phyloP scores from a whole-genome alignment of 2,888 invertebrate species.

The Drosophila borborema region DNA sequence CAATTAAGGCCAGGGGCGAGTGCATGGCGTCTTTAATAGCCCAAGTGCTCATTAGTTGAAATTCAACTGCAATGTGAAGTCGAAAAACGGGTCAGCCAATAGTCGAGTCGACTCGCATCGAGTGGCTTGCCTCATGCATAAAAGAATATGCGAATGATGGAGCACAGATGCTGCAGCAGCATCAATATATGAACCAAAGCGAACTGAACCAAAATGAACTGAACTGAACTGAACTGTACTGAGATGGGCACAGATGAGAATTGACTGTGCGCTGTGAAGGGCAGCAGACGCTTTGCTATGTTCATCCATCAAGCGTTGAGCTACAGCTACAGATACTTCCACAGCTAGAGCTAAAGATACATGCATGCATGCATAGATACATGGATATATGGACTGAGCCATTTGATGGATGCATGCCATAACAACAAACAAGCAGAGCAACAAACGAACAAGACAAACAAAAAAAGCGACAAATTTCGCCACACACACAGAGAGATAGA shows the following conservation, averaged over 20 bases:
- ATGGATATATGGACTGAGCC: conserved; percentile 37
- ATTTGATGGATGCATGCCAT: conserved; percentile 62
- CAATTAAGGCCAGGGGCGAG: conserved; percentile 59
- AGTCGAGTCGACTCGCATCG: conserved; percentile 14
- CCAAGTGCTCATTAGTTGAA: conserved; percentile 48
- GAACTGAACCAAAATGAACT: conserved; percentile 1
- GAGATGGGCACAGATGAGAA: conserved; percentile 18
- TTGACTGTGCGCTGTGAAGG: conserved; percentile 21
- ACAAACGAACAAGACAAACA: conserved; percentile 26
- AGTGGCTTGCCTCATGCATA: conserved; percentile 59
- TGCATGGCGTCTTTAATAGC: conserved; percentile 11
- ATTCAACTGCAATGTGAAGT: conserved; percentile 23
- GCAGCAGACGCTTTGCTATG: conserved; percentile 20
- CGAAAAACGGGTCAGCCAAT: neutral
- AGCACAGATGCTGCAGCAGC: conserved; percentile 36
- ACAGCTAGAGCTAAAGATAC: conserved; percentile 16
- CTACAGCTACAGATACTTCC: conserved; percentile 28
- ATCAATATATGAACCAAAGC: conserved; percentile 18
- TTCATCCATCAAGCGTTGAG: conserved; percentile 64
- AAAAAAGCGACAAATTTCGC: conserved; percentile 50
- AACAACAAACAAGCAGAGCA: conserved; percentile 29
- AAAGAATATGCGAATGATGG: conserved; percentile 60
- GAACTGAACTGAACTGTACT: conserved; percentile 11
- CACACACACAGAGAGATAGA: conserved; percentile 20
- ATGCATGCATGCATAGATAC: neutral